These are phyloP conservation scores for Arvicanthis niloticus DNA, from an alignment of 2,113 vertebrate species.

Conservation along the genomic window DNA sequence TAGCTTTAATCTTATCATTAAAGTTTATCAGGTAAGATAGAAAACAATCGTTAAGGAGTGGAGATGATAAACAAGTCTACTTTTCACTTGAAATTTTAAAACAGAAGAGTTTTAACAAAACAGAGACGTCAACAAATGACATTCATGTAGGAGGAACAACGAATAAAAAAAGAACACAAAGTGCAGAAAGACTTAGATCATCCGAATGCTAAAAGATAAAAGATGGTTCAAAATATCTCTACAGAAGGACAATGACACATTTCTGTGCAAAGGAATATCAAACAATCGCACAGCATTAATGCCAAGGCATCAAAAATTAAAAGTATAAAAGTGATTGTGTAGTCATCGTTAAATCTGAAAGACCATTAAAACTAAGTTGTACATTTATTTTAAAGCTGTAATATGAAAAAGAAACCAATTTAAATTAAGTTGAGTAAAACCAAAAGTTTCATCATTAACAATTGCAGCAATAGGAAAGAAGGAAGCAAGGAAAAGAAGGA, in stretches of 20 bases:
- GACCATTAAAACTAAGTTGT: slow-evolving; percentile 26
- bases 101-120: slow-evolving; percentile 59
- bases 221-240: slow-evolving; percentile 74
- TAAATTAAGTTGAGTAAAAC: slow-evolving; percentile 52
- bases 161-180: slow-evolving; percentile 74
- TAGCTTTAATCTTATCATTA: slow-evolving; percentile 38
- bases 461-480: slow-evolving; percentile 1
- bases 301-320: slow-evolving; percentile 54
- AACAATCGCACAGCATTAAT: slow-evolving; percentile 57
- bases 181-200: slow-evolving; percentile 56
- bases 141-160: slow-evolving; percentile 65
- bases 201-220: slow-evolving; percentile 75
- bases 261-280: slow-evolving; percentile 59
- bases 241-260: slow-evolving; percentile 60
- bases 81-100: slow-evolving; percentile 53
- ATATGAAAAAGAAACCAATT: slow-evolving; percentile 43
- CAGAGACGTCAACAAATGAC: slow-evolving; percentile 68
- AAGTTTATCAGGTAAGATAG: slow-evolving; percentile 38
- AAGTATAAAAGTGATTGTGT: slow-evolving; percentile 59
- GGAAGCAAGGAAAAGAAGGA: no score
- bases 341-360: slow-evolving; percentile 68
- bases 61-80: slow-evolving; percentile 46
- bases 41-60: slow-evolving; percentile 53
- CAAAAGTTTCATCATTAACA: background rate
- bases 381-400: slow-evolving; percentile 1